Conservation (phyloP, 1,140 invertebrate genomes). For the Anagrus nilaparvatae region DNA sequence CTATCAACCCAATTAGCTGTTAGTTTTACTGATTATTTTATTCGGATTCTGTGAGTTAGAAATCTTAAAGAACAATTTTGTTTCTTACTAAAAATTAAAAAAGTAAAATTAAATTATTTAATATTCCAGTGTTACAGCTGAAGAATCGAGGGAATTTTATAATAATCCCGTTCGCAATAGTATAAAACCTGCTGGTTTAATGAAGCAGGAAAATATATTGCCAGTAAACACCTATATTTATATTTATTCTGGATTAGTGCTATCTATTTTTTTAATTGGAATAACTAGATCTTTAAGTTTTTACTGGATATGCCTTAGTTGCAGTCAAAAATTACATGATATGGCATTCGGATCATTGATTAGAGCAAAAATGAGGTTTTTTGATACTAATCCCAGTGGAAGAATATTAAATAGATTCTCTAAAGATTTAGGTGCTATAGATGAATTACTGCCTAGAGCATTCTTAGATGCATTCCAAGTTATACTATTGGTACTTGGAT, state of each 20-base stretch:
- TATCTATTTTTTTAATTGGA: conserved; percentile 38
- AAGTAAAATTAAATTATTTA: neutral
- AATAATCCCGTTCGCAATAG: conserved; percentile 7
- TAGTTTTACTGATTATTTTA: conserved; percentile 57
- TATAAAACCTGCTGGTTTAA: conserved; percentile 7
- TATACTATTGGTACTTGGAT: conserved; percentile 50
- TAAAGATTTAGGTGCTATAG: conserved; percentile 70
- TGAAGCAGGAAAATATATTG: conserved; percentile 9
- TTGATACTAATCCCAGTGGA: conserved; percentile 65
- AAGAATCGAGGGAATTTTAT: conserved; percentile 21
- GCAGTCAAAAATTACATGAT: conserved; percentile 58
- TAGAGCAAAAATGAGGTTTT: conserved; percentile 57
- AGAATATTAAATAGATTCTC: conserved; percentile 65
- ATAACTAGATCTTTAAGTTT: conserved; percentile 46
- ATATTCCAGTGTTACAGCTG: conserved; percentile 18
- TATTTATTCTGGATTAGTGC: conserved; percentile 42
- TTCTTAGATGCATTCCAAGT: conserved; percentile 68
- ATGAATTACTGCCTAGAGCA: conserved; percentile 70
- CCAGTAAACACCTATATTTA: conserved; percentile 35
- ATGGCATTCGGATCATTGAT: conserved; percentile 53
- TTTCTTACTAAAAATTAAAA: conserved; percentile 37
- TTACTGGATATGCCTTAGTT: conserved; percentile 52
- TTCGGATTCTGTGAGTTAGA: conserved; percentile 49
- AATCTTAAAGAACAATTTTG: conserved; percentile 19
- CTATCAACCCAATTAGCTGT: conserved; percentile 51